A percentile compares a stretch with the other conserved stretches of the same genome.
These are phyloP conservation scores for Pissodes strobi DNA, from an alignment of 1,140 invertebrate genomes.

Conservation along the genomic window DNA sequence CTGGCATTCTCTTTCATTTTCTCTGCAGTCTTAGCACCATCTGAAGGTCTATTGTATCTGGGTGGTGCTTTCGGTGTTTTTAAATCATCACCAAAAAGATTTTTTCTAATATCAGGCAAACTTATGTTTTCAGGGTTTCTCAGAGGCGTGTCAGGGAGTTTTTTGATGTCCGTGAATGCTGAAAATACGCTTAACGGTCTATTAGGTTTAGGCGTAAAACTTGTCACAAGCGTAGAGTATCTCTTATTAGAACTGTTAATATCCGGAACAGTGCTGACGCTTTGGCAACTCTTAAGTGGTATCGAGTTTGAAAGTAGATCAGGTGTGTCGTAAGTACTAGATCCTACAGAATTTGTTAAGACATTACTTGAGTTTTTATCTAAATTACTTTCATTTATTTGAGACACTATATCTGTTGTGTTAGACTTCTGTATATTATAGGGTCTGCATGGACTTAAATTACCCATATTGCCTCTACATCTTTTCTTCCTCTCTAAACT, in stretches of 20 bases:
- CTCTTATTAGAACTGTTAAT: slow-evolving; percentile 16
- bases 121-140: slow-evolving; percentile 44
- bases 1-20: slow-evolving; percentile 69
- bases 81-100: slow-evolving; percentile 48
- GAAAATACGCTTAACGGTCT: slow-evolving; percentile 39
- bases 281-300: slow-evolving; percentile 39
- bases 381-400: slow-evolving; percentile 35
- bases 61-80: slow-evolving; percentile 54
- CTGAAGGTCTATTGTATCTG: slow-evolving; percentile 37
- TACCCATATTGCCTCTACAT: slow-evolving; percentile 30
- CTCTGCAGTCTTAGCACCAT: slow-evolving; percentile 60
- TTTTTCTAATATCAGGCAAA: slow-evolving; percentile 49
- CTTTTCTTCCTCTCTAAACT: slow-evolving; percentile 50
- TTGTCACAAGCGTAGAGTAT: slow-evolving; percentile 21
- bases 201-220: slow-evolving; percentile 4
- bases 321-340: slow-evolving; percentile 40
- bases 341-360: slow-evolving; percentile 20
- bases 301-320: slow-evolving; percentile 44
- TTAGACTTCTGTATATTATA: slow-evolving; percentile 48
- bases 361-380: slow-evolving; percentile 15
- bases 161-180: slow-evolving; percentile 11
- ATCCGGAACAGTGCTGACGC: slow-evolving; percentile 15
- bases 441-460: slow-evolving; percentile 39
- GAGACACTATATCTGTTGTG: slow-evolving; percentile 43
- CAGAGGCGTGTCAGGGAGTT: slow-evolving; percentile 14